These are phyloP conservation scores for Platyscapa corneri DNA, from an alignment of 1,140 invertebrate species.

Conservation along the genomic window DNA sequence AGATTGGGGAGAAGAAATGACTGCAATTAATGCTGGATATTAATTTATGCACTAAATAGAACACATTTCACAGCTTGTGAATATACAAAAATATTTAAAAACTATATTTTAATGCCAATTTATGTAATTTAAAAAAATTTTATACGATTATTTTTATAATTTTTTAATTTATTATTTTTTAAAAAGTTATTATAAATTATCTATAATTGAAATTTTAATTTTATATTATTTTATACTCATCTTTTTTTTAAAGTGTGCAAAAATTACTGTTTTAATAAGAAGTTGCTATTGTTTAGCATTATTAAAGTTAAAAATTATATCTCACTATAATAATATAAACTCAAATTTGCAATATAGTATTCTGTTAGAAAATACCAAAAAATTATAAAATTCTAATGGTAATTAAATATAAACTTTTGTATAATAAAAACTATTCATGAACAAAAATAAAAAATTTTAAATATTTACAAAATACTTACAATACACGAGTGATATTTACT, in stretches of 20 bases:
- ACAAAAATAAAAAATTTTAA: not conserved
- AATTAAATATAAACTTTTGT: not conserved
- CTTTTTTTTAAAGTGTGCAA: not conserved
- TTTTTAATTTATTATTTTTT: not conserved
- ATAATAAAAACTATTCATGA: not conserved
- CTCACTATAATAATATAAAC: not conserved
- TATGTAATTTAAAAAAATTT: not conserved
- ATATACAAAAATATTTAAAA: not conserved
- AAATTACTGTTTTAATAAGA: not conserved
- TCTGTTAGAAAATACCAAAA: not conserved
- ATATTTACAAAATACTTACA: conserved; percentile 3
- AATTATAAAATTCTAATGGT: conserved; percentile 10
- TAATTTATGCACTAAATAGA: conserved; percentile 64
- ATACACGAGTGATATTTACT: conserved; percentile 13
- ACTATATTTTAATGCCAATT: not conserved
- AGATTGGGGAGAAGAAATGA: conserved; percentile 91
- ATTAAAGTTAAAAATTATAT: not conserved
- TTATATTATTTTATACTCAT: not conserved
- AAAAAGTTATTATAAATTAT: not conserved
- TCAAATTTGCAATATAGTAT: conserved; percentile 1
- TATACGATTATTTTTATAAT: not conserved
- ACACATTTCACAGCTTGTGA: not conserved
- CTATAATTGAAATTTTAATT: not conserved
- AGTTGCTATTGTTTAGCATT: not conserved
- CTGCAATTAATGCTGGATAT: conserved; percentile 85